Conservation (phyloP, 2,888 invertebrate genomes). For the Ryuthela nishihirai region DNA sequence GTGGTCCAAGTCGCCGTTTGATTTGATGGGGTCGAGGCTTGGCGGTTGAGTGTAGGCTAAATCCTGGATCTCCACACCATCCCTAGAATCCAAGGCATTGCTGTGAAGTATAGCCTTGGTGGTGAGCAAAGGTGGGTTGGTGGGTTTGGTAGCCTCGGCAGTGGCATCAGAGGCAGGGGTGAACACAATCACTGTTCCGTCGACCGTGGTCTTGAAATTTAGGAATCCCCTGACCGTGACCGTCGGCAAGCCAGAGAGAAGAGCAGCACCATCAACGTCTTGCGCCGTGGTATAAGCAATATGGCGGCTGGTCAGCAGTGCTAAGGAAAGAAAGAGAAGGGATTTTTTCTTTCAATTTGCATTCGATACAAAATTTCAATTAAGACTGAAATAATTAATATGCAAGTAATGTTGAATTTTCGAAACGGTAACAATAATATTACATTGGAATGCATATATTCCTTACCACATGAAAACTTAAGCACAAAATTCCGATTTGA, state of each 20-base stretch:
- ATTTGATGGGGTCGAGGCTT: constrained; percentile 15
- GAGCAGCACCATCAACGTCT: constrained; percentile 43
- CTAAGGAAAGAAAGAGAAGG: constrained; percentile 12
- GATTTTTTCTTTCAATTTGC: no score
- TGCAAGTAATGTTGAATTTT: no score
- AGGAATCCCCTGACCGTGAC: constrained; percentile 91
- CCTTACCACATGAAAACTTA: no score
- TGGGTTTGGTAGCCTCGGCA: neutral
- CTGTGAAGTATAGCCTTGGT: neutral
- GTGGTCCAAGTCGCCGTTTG: constrained; percentile 7
- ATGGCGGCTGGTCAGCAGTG: neutral
- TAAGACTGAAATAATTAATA: no score
- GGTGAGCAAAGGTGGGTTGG: neutral
- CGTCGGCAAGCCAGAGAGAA: constrained; percentile 58
- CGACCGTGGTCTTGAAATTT: constrained; percentile 90
- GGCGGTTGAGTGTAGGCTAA: constrained; percentile 14
- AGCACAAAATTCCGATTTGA: no score
- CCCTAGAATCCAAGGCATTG: constrained; percentile 1
- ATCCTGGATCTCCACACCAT: constrained; percentile 15
- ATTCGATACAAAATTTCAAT: no score
- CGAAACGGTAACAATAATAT: no score
- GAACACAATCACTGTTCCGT: constrained; percentile 93
- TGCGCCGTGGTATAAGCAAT: neutral
- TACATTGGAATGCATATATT: no score
- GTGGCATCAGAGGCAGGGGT: constrained; percentile 59